These are phyloP conservation scores for Pharmacophagus antenor DNA, from an alignment of 2,888 invertebrate species.

Conservation along the genomic window DNA sequence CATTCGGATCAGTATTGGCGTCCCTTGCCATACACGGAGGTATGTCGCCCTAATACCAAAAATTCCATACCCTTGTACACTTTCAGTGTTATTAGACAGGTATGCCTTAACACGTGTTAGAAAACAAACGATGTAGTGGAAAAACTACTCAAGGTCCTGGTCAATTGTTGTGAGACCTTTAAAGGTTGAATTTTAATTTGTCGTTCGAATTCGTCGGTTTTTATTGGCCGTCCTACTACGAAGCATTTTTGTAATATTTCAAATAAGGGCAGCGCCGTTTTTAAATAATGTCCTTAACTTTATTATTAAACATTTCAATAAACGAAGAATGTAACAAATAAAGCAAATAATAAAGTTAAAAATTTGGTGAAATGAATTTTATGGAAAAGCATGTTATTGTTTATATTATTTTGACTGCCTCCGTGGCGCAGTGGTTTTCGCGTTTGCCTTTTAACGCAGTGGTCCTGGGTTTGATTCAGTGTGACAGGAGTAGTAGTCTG, in stretches of 20 bases:
- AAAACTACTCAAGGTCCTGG: constrained; percentile 25
- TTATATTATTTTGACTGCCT: too few species aligned
- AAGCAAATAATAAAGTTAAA: too few species aligned
- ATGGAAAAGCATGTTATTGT: too few species aligned
- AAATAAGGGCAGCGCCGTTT: not conserved
- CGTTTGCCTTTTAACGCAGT: too few species aligned
- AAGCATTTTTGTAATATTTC: not conserved
- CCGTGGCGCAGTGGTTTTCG: too few species aligned
- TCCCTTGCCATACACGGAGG: constrained; percentile 22
- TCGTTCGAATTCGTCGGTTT: constrained; percentile 12
- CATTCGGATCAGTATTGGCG: constrained; percentile 19
- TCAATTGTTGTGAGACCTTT: constrained; percentile 16
- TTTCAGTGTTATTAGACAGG: constrained; percentile 25
- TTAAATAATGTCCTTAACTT: not conserved
- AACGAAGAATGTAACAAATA: too few species aligned
- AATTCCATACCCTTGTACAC: constrained; percentile 29
- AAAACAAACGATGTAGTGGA: constrained; percentile 11
- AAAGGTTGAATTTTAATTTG: constrained; percentile 22
- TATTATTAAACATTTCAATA: too few species aligned
- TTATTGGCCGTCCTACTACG: constrained; percentile 10
- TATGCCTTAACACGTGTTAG: constrained; percentile 27
- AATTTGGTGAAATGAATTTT: too few species aligned
- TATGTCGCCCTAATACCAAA: constrained; percentile 16
- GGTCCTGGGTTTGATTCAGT: too few species aligned
- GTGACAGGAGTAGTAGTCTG: too few species aligned